These are phyloP conservation scores for Drosophila lacertosa DNA, from an alignment of 1,140 invertebrate species.

Conservation along the genomic window DNA sequence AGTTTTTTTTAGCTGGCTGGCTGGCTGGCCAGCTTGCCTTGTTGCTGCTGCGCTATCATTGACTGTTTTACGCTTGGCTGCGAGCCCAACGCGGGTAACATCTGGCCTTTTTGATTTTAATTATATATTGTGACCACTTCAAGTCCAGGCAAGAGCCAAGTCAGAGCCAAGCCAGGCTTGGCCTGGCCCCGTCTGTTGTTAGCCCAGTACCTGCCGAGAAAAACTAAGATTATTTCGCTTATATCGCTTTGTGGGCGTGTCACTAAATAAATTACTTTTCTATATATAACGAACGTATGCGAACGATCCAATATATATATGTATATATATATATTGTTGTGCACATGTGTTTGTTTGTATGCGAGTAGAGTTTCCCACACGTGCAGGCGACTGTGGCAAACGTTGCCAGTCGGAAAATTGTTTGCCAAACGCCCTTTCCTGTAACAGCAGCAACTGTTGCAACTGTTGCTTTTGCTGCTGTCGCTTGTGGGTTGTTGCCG, in stretches of 20 bases:
- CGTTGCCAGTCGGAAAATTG: slow-evolving; percentile 64
- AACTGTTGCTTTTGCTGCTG: slow-evolving; percentile 37
- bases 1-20: too few species aligned
- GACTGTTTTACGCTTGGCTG: slow-evolving; percentile 49
- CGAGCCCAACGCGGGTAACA: slow-evolving; percentile 48
- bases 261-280: slow-evolving; percentile 83
- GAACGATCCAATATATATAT: slow-evolving; percentile 10
- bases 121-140: slow-evolving; percentile 80
- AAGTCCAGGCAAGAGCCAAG: slow-evolving; percentile 27
- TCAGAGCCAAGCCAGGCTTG: not conserved
- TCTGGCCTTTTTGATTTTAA: slow-evolving; percentile 80
- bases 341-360: slow-evolving; percentile 3
- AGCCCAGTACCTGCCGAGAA: slow-evolving; percentile 38
- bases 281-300: slow-evolving; percentile 53
- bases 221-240: slow-evolving; percentile 70
- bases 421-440: slow-evolving; percentile 80
- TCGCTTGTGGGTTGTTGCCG: slow-evolving; percentile 39
- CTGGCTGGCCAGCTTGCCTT: slow-evolving; percentile 6
- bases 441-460: slow-evolving; percentile 38
- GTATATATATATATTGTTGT: too few species aligned
- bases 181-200: not conserved
- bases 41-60: slow-evolving; percentile 12
- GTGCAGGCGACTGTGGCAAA: slow-evolving; percentile 41
- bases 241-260: slow-evolving; percentile 71
- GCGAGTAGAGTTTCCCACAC: slow-evolving; percentile 50